Conservation (phyloP, 2,113 vertebrate genomes). For the Sminthopsis crassicaudata region DNA sequence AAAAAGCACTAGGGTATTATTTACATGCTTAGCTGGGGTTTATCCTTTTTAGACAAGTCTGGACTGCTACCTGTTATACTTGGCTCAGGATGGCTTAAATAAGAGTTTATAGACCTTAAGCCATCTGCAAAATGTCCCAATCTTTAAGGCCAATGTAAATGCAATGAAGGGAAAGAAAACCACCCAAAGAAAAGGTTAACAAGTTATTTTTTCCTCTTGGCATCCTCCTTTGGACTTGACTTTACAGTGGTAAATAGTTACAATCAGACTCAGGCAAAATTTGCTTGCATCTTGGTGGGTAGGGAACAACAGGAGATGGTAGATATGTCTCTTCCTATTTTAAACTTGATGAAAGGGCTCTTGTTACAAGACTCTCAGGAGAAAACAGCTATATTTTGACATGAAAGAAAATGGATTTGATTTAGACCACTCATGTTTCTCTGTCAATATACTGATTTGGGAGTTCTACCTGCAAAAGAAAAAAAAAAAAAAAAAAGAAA, state of each 20-base stretch:
- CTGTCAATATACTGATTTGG: slow-evolving; percentile 30
- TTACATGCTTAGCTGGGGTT: slow-evolving; percentile 79
- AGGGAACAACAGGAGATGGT: background rate
- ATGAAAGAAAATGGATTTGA: slow-evolving; percentile 60
- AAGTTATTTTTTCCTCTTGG: slow-evolving; percentile 47
- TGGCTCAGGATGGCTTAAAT: slow-evolving; percentile 80
- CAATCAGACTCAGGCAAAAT: slow-evolving; percentile 44
- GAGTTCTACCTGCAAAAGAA: slow-evolving; percentile 33
- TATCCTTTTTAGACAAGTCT: slow-evolving; percentile 82
- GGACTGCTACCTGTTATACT: slow-evolving; percentile 82
- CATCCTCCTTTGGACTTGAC: slow-evolving; percentile 55
- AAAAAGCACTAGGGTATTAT: slow-evolving; percentile 75
- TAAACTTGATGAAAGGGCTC: background rate
- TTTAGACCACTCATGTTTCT: slow-evolving; percentile 50
- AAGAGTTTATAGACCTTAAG: slow-evolving; percentile 80
- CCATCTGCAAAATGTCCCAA: slow-evolving; percentile 79
- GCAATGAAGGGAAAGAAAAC: slow-evolving; percentile 52
- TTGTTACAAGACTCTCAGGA: background rate
- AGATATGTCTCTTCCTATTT: background rate
- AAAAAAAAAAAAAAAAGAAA: slow-evolving; percentile 57
- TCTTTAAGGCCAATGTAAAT: slow-evolving; percentile 79
- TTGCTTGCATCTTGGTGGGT: background rate
- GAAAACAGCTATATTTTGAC: background rate
- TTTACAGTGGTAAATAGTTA: slow-evolving; percentile 56
- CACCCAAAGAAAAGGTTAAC: slow-evolving; percentile 74